Percentiles rank a stretch among this genome's conserved stretches.
These are phyloP conservation scores for Achlya flavicornis DNA, from an alignment of 2,888 invertebrate species.

Conservation along the genomic window DNA sequence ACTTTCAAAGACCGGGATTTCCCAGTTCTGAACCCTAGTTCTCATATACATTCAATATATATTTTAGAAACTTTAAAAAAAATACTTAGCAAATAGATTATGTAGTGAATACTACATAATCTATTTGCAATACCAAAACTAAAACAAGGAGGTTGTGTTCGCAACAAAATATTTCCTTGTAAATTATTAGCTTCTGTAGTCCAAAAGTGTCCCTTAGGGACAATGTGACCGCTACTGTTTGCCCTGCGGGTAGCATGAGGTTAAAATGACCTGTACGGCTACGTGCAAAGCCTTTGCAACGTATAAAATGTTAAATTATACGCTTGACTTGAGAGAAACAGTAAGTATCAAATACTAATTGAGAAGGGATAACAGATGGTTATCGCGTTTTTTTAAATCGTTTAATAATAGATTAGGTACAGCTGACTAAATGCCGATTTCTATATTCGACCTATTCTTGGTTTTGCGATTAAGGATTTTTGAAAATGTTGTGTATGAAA, in stretches of 20 bases:
- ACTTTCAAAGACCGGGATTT: no score
- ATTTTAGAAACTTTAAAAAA: no score
- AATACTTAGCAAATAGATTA: no score
- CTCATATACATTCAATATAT: no score
- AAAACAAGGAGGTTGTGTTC: not conserved
- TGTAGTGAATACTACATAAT: no score
- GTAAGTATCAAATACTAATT: not conserved
- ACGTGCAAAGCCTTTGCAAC: not conserved
- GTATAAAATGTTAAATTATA: not conserved
- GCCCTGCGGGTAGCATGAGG: constrained; percentile 5
- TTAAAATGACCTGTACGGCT: constrained; percentile 1
- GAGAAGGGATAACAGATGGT: not conserved
- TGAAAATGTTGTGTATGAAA: no score
- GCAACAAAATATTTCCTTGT: not conserved
- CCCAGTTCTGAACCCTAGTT: no score
- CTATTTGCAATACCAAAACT: not conserved
- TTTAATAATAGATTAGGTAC: not conserved
- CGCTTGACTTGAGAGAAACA: not conserved
- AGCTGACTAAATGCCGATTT: no score
- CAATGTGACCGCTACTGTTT: constrained; percentile 5
- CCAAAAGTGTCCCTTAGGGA: constrained; percentile 2
- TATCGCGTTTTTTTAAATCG: not conserved
- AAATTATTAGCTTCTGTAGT: constrained; percentile 6
- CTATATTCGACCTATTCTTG: no score
- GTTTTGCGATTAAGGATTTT: no score